phyloP scores from a whole-genome alignment of 2,113 vertebrate species.

The Triplophysa dalaica region DNA sequence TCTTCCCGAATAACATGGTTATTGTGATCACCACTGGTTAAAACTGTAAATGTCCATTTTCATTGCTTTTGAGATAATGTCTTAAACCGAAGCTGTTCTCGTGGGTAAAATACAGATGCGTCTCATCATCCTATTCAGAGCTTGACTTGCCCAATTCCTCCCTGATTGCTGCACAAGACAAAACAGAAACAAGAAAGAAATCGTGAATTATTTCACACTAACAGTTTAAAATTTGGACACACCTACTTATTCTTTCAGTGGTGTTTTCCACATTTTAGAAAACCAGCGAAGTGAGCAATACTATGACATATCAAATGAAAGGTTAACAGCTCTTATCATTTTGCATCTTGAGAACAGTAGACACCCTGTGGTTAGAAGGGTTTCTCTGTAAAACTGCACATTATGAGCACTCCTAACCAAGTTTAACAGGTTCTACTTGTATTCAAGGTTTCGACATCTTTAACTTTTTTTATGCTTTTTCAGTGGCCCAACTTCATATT shows the following conservation, averaged over 20 bases:
- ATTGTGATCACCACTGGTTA: conserved; percentile 52
- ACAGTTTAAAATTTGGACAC: not conserved
- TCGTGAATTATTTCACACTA: not conserved
- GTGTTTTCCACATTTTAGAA: not conserved
- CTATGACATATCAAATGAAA: not conserved
- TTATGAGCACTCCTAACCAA: no score
- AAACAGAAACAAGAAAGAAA: not conserved
- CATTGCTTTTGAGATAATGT: conserved; percentile 55
- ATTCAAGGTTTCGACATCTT: no score
- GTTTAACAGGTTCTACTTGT: no score
- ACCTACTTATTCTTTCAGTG: not conserved
- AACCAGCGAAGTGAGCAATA: not conserved
- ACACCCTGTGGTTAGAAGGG: no score
- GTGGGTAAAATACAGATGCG: conserved; percentile 66
- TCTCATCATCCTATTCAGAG: conserved; percentile 81
- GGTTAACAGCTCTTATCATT: no score
- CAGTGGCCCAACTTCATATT: no score
- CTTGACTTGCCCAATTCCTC: conserved; percentile 96
- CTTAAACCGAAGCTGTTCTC: conserved; percentile 70
- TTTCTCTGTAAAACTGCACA: no score
- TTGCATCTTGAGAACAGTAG: no score
- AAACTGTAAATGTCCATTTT: conserved; percentile 52
- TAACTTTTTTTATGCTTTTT: no score
- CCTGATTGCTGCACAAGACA: conserved; percentile 83
- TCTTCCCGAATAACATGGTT: conserved; percentile 66